phyloP scores from a whole-genome alignment of 1,140 invertebrate genomes.

The Ladona fulva region DNA sequence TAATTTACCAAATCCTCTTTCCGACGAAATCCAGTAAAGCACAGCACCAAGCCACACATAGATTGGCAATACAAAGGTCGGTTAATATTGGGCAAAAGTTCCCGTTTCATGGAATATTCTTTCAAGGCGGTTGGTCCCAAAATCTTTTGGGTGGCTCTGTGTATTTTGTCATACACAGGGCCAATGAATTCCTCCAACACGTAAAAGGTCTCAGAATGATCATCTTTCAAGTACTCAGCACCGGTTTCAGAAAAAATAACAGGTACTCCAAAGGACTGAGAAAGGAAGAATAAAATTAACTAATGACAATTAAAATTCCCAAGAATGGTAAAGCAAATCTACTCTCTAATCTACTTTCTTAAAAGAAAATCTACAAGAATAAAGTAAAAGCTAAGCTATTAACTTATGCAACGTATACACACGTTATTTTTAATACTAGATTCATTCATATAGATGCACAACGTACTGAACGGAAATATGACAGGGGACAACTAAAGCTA shows the following conservation, averaged over 20 bases:
- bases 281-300: neutral
- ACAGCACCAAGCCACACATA: conserved; percentile 76
- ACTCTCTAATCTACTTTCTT: too few relatives aligned
- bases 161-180: conserved; percentile 49
- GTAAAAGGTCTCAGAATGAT: conserved; percentile 51
- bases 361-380: too few relatives aligned
- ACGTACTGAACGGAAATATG: too few relatives aligned
- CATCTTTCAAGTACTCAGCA: neutral
- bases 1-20: conserved; percentile 73
- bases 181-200: conserved; percentile 60
- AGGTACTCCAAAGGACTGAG: neutral
- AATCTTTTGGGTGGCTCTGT: conserved; percentile 17
- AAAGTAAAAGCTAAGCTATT: too few relatives aligned
- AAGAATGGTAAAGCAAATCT: too few relatives aligned
- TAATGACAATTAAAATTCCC: too few relatives aligned
- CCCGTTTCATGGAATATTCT: conserved; percentile 59
- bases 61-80: conserved; percentile 77
- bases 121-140: conserved; percentile 66
- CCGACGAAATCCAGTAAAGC: conserved; percentile 81
- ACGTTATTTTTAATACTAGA: too few relatives aligned
- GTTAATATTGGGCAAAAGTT: conserved; percentile 52
- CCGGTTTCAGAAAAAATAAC: neutral
- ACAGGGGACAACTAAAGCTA: too few relatives aligned
- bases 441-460: too few relatives aligned
- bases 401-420: too few relatives aligned